Evolutionary conservation across 1,140 invertebrate genomes (phyloP).

Genomic region (roundworm (Caenorhabditis elegans)): DNA sequence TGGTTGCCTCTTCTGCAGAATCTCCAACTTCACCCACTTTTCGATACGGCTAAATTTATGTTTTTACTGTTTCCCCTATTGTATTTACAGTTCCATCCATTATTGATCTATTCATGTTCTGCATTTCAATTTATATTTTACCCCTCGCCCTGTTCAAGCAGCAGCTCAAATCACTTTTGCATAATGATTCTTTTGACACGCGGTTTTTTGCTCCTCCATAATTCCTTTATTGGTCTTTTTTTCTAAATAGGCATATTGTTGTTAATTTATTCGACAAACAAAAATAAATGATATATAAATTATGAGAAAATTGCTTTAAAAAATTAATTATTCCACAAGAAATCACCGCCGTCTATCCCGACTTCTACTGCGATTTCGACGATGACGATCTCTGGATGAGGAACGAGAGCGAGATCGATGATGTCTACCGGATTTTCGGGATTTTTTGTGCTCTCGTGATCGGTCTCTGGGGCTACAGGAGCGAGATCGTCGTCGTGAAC

Average conservation of each 20-base stretch:
- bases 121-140: no score
- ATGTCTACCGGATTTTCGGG: not conserved
- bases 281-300: not conserved
- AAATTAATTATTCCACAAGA: no score
- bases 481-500: not conserved
- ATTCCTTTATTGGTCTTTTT: not conserved
- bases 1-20: slow-evolving; percentile 1
- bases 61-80: not conserved
- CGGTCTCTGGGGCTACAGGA: not conserved
- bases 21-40: not conserved
- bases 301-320: not conserved
- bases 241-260: not conserved
- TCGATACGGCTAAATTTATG: not conserved
- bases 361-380: not conserved
- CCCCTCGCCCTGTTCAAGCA: no score
- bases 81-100: not conserved
- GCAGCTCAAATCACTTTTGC: slow-evolving; percentile 13
- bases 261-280: not conserved
- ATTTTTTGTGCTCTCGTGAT: not conserved
- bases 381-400: not conserved
- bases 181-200: not conserved
- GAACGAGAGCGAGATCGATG: not conserved
- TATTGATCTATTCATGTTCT: no score
- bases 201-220: not conserved
- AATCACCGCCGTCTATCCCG: not conserved